A percentile compares a stretch with the other conserved stretches of the same genome.
Conservation (phyloP, 2,797 vertebrate genomes). For the Rhinophrynus dorsalis region DNA sequence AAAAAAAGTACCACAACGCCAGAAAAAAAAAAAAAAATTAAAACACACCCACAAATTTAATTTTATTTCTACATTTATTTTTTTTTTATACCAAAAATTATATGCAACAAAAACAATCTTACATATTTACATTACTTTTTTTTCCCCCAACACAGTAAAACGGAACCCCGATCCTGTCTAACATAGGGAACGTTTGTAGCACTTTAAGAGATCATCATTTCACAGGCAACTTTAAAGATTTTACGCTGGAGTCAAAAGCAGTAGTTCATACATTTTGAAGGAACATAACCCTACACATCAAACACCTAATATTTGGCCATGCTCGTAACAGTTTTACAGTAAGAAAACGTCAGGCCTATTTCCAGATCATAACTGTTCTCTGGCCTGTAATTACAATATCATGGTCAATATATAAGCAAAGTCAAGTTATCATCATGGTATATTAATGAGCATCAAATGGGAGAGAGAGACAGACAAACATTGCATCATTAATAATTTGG, state of each 20-base stretch:
- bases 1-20: slow-evolving; percentile 43
- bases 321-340: slow-evolving; percentile 65
- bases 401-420: too few species aligned
- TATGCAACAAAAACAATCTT: slow-evolving; percentile 79
- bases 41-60: slow-evolving; percentile 66
- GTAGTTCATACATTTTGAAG: slow-evolving; percentile 63
- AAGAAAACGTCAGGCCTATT: slow-evolving; percentile 54
- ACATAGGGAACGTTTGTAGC: slow-evolving; percentile 10
- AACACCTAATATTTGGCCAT: slow-evolving; percentile 68
- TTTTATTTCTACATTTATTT: slow-evolving; percentile 79
- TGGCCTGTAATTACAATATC: not conserved
- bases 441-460: slow-evolving; percentile 19
- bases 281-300: slow-evolving; percentile 63
- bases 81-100: slow-evolving; percentile 82
- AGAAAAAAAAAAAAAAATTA: slow-evolving; percentile 54
- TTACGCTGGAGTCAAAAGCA: slow-evolving; percentile 65
- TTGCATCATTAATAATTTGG: too few species aligned
- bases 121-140: slow-evolving; percentile 75
- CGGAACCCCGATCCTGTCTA: slow-evolving; percentile 61
- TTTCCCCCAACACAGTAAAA: slow-evolving; percentile 68
- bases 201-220: slow-evolving; percentile 6
- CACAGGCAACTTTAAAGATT: slow-evolving; percentile 17
- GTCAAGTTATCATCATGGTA: not conserved
- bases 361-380: not conserved
- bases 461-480: slow-evolving; percentile 47